Base-by-base conservation (phyloP, 2,888 invertebrate genomes). In the Phoenoteleia sp. region DNA sequence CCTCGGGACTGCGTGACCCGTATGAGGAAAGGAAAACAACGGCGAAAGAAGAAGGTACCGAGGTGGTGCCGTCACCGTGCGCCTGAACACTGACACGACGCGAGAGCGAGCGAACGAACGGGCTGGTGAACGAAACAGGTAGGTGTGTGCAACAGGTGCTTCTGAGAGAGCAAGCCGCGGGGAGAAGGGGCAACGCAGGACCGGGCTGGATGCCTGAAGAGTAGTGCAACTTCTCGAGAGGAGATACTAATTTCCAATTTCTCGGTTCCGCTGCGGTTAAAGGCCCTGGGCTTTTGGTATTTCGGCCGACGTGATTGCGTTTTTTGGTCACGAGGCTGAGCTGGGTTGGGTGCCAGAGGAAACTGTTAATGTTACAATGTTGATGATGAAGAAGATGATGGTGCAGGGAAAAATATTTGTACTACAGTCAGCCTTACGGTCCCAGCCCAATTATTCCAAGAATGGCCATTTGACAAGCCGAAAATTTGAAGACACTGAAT, bases 71-170 rank as follows among this genome's bases (percentile, higher is more conserved):
- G 86, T 86, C 90, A 88, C 88, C 88, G 87, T 87, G 86, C 91
- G 89, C 85, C 89, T 80, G 74, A 77, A 83, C 71, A 88, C 88
- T 88, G 86, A 81, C 64, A 45, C 36, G 54, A 23, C 67, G 64
- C 60, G 36, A 45, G 71, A 66, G 62, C 75, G 75, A 71, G 45
- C 80, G 58, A 71, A 71, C 76, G 66, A 69, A 75, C 66, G 36
- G 80, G 23, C 79, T 71, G 60, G 62, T 52, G 88, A 90, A 90
- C 89, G 89, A 90, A 91, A 92, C 92, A 93, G 92, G 92, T 92
- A 92, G 90, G 90, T 88, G 87, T 88, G 87, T 81, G 92, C 92
- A 92, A 92, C 92, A 92, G 92, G 92, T 92, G 92, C 92, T 92
- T 92, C 91, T 88, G 88, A 79, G 80, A 74, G 72, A 62, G 66